phyloP scores from a whole-genome alignment of 2,888 invertebrate species.

The Fragum whitleyi region DNA sequence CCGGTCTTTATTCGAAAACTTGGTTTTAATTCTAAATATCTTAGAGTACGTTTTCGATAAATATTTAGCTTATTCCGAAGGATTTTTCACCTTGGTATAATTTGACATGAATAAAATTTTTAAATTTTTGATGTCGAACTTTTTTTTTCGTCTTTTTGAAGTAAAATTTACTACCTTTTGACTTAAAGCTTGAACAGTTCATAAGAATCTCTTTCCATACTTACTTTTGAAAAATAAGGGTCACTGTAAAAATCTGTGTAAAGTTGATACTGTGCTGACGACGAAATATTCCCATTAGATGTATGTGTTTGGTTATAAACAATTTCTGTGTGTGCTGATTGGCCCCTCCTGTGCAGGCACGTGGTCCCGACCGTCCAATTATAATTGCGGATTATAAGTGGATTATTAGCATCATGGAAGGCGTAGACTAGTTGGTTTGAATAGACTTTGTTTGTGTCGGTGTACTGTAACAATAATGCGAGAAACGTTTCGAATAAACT shows the following conservation, averaged over 20 bases:
- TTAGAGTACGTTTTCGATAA: too few relatives aligned
- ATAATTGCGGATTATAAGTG: slow-evolving; percentile 39
- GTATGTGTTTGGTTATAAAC: slow-evolving; percentile 31
- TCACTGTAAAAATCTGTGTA: slow-evolving; percentile 23
- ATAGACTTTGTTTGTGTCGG: slow-evolving; percentile 15
- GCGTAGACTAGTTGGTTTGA: slow-evolving; percentile 42
- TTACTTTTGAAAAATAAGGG: slow-evolving; percentile 30
- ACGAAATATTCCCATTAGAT: background rate
- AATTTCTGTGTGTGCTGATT: slow-evolving; percentile 21
- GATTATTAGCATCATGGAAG: slow-evolving; percentile 26
- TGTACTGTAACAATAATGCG: slow-evolving; percentile 13
- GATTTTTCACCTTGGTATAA: too few relatives aligned
- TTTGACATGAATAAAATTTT: too few relatives aligned
- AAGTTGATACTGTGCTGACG: background rate
- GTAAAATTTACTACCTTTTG: too few relatives aligned
- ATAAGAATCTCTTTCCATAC: background rate
- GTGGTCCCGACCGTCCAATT: slow-evolving; percentile 38
- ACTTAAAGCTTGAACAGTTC: too few relatives aligned
- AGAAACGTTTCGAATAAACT: too few relatives aligned
- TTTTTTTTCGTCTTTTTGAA: too few relatives aligned
- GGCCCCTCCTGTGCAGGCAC: slow-evolving; percentile 32
- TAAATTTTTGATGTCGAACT: too few relatives aligned
- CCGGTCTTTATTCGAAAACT: too few relatives aligned
- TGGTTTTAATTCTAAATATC: too few relatives aligned
- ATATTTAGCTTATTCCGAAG: too few relatives aligned